Conservation (phyloP, 2,797 vertebrate genomes). For the Odontamblyopus rebecca region DNA sequence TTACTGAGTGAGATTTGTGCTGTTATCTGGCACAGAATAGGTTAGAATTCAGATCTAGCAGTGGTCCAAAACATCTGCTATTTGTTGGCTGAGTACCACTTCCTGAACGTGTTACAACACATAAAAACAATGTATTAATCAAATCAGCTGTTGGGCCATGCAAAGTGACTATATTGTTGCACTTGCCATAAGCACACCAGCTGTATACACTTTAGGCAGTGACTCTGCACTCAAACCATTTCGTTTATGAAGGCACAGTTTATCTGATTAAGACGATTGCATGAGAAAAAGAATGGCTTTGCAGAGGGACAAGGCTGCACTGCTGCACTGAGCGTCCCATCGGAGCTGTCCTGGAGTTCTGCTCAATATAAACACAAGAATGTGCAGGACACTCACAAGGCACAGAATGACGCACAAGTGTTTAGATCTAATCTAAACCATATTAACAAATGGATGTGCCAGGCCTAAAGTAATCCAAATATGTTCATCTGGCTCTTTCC, state of each 20-base stretch:
- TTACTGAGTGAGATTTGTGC: no score
- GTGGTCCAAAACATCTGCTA: no score
- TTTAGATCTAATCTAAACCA: conserved; percentile 8
- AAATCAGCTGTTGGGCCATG: no score
- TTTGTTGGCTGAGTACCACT: no score
- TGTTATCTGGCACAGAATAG: no score
- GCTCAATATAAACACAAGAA: conserved; percentile 7
- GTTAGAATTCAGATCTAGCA: no score
- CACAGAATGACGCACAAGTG: conserved; percentile 10
- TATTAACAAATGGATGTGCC: neutral
- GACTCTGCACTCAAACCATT: neutral
- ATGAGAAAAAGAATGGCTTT: no score
- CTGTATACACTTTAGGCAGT: neutral
- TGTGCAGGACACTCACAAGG: conserved; percentile 4
- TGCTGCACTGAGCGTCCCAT: neutral
- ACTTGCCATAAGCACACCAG: neutral
- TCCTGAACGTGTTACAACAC: no score
- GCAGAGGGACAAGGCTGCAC: no score
- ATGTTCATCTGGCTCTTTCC: neutral
- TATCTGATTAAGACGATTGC: no score
- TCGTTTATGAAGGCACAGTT: no score
- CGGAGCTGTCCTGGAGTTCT: conserved; percentile 3
- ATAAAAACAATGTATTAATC: no score
- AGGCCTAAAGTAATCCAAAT: conserved; percentile 10
- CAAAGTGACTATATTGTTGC: neutral